Percentiles rank a stretch among this genome's conserved stretches.
Conservation (phyloP, 2,797 vertebrate genomes). For the Sebastes diploproa region DNA sequence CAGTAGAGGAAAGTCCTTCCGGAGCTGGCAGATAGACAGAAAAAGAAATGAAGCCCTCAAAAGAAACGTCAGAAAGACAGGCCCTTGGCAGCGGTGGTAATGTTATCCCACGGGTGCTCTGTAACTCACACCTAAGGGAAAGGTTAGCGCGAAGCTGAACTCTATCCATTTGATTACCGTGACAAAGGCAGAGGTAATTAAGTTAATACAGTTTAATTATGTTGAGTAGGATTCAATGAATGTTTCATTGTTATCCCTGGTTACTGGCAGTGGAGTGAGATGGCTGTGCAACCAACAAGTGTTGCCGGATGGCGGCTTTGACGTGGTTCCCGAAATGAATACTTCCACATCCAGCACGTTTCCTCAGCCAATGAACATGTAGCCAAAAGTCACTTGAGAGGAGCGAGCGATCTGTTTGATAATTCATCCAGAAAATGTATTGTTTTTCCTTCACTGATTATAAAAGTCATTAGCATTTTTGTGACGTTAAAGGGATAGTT, state of each 20-base stretch:
- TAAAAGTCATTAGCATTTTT: not conserved
- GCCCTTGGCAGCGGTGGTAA: conserved; percentile 46
- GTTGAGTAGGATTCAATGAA: conserved; percentile 68
- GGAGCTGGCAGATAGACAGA: conserved; percentile 26
- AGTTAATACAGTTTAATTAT: conserved; percentile 77
- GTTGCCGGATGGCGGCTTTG: not conserved
- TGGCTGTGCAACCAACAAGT: conserved; percentile 10
- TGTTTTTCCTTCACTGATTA: not conserved
- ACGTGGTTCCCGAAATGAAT: conserved; percentile 3
- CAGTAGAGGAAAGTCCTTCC: conserved; percentile 28
- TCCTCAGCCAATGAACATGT: not conserved
- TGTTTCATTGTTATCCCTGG: conserved; percentile 65
- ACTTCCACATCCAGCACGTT: not conserved
- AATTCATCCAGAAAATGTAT: conserved; percentile 19
- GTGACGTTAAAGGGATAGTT: not conserved
- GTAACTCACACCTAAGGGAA: conserved; percentile 73
- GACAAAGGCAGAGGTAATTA: conserved; percentile 72
- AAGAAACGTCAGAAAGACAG: conserved; percentile 18
- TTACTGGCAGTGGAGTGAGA: conserved; percentile 4
- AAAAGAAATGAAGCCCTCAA: conserved; percentile 38
- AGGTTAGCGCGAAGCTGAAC: conserved; percentile 54
- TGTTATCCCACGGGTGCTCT: conserved; percentile 44
- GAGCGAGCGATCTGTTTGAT: not conserved
- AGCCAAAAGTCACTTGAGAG: conserved; percentile 19
- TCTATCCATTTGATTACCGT: conserved; percentile 70